phyloP scores from a whole-genome alignment of 2,888 invertebrate species.

The Anthrax anthrax region DNA sequence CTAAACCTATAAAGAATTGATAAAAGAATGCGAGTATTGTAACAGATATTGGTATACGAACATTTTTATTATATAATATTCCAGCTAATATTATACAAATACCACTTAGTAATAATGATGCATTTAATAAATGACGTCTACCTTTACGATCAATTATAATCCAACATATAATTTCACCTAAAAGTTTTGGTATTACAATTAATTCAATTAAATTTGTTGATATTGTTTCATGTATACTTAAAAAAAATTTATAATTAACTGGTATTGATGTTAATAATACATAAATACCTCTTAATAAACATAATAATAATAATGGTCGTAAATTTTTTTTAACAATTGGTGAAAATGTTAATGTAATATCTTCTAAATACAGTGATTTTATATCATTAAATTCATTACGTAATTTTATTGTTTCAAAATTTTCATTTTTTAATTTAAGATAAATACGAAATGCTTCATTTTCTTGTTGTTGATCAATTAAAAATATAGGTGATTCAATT shows the following conservation, averaged over 20 bases:
- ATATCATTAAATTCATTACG: constrained; percentile 7
- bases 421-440: constrained; percentile 6
- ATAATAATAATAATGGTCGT: not conserved
- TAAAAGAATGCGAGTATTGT: not conserved
- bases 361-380: constrained; percentile 5
- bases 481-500: constrained; percentile 8
- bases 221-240: not conserved
- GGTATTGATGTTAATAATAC: not conserved
- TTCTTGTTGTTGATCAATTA: not conserved
- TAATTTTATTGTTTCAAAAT: constrained; percentile 1
- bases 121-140: not conserved
- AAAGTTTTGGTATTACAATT: not conserved
- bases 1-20: constrained; percentile 2
- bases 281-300: not conserved
- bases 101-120: not conserved
- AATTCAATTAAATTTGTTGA: not conserved
- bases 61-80: not conserved
- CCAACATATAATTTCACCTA: not conserved
- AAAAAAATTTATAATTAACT: not conserved
- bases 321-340: not conserved
- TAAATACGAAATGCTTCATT: constrained; percentile 7
- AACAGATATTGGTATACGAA: not conserved
- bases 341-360: not conserved
- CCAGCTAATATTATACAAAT: not conserved
- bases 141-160: constrained; percentile 1